Percentiles rank a stretch among this genome's conserved stretches.
These are phyloP conservation scores for Zosterops japonicus DNA, from an alignment of 2,113 vertebrate species.

Conservation along the genomic window DNA sequence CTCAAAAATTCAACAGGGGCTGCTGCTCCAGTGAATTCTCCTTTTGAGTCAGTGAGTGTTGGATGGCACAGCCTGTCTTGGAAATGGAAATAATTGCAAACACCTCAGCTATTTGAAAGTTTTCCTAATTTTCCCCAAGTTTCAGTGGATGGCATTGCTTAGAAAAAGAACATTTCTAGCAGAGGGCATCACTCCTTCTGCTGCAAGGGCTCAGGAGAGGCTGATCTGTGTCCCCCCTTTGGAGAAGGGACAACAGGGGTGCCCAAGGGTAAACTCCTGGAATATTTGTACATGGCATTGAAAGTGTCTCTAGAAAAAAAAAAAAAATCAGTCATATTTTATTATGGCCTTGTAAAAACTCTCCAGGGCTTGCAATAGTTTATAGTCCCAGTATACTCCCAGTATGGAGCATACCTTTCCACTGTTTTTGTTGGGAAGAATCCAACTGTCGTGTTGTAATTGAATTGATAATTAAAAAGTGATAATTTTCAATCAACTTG, in stretches of 20 bases:
- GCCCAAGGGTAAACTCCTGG: not conserved
- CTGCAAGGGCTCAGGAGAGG: not conserved
- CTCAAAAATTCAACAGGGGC: not conserved
- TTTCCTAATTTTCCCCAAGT: not conserved
- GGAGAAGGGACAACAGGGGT: accelerated
- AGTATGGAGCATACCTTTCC: not conserved
- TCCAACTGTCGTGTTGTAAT: not conserved
- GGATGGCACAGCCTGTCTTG: not conserved
- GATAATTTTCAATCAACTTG: not conserved
- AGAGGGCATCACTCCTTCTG: not conserved
- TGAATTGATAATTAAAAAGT: not conserved
- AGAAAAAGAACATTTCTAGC: not conserved
- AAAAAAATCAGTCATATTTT: not conserved
- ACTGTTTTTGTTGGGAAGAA: not conserved
- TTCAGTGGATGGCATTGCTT: not conserved
- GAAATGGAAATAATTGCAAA: not conserved
- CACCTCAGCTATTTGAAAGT: not conserved
- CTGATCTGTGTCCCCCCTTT: not conserved
- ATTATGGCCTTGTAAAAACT: not conserved
- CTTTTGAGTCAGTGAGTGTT: not conserved
- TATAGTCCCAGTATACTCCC: not conserved
- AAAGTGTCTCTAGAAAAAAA: not conserved
- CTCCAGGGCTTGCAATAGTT: not conserved
- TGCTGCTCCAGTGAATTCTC: not conserved
- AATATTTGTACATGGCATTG: not conserved